A percentile compares a stretch with the other conserved stretches of the same genome.
Conservation (phyloP, 2,888 invertebrate species). For the Euphydryas editha region DNA sequence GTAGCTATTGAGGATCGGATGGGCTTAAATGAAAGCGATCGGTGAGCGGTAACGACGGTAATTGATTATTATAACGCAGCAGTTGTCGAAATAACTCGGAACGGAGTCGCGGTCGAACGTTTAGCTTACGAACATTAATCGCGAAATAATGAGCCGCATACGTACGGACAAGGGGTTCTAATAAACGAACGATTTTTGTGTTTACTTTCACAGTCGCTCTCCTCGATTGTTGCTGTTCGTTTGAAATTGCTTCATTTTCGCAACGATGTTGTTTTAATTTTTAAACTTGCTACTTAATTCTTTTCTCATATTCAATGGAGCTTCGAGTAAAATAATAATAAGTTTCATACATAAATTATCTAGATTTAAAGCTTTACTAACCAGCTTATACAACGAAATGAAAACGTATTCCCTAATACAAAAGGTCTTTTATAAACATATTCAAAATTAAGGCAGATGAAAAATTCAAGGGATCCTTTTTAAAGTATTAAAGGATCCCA, state of each 20-base stretch:
- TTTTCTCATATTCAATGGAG: no score
- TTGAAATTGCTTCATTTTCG: neutral
- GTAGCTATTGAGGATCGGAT: constrained; percentile 2
- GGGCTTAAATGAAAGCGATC: neutral
- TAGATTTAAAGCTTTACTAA: neutral
- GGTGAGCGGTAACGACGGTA: constrained; percentile 1
- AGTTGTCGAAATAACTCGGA: constrained; percentile 7
- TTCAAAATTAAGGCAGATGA: constrained; percentile 15
- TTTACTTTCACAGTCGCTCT: neutral
- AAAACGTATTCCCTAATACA: neutral
- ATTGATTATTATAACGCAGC: constrained; percentile 13
- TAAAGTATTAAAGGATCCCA: constrained; percentile 22
- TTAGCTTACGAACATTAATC: constrained; percentile 6
- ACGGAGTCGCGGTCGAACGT: neutral
- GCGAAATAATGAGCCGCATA: constrained; percentile 9
- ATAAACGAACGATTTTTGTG: neutral
- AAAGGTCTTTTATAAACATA: neutral
- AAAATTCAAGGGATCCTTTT: constrained; percentile 27
- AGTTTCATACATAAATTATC: neutral
- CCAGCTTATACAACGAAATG: neutral
- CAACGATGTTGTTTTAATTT: neutral
- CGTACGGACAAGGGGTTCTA: neutral
- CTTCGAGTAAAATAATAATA: no score
- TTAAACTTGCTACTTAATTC: no score
- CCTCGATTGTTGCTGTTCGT: neutral